Evolutionary conservation across 2,797 vertebrate genomes (phyloP).

Genomic region (Anguilla marmorata): DNA sequence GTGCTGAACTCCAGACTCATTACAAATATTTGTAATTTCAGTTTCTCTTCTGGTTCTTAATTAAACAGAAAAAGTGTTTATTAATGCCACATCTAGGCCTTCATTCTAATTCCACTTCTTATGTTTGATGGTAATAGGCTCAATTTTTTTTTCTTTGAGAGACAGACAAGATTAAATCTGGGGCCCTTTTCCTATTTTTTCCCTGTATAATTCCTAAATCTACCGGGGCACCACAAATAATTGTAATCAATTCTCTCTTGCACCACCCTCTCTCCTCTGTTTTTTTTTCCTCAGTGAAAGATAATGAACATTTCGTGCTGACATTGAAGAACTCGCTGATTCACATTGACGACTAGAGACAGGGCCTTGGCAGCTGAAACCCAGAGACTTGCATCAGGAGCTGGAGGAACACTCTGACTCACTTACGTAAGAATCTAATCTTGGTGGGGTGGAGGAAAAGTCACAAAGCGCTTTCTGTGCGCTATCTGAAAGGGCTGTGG

Average conservation of each 20-base stretch:
- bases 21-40: slow-evolving; percentile 18
- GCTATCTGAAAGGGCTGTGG: background rate
- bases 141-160: slow-evolving; percentile 45
- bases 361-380: slow-evolving; percentile 5
- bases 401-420: background rate
- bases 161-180: slow-evolving; percentile 48
- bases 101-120: slow-evolving; percentile 42
- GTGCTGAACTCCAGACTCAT: slow-evolving; percentile 14
- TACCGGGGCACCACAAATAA: slow-evolving; percentile 47
- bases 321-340: background rate
- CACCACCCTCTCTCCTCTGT: slow-evolving; percentile 34
- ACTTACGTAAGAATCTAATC: background rate
- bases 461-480: background rate
- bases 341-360: background rate
- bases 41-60: slow-evolving; percentile 17
- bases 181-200: slow-evolving; percentile 28
- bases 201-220: slow-evolving; percentile 49
- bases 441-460: background rate
- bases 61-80: slow-evolving; percentile 2
- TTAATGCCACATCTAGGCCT: background rate
- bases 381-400: background rate
- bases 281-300: slow-evolving; percentile 20
- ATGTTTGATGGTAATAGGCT: slow-evolving; percentile 51
- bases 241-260: slow-evolving; percentile 46
- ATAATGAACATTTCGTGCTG: slow-evolving; percentile 18